phyloP scores from a whole-genome alignment of 53 echinoderm and acorn worm genomes.

The Stichopus horrens region DNA sequence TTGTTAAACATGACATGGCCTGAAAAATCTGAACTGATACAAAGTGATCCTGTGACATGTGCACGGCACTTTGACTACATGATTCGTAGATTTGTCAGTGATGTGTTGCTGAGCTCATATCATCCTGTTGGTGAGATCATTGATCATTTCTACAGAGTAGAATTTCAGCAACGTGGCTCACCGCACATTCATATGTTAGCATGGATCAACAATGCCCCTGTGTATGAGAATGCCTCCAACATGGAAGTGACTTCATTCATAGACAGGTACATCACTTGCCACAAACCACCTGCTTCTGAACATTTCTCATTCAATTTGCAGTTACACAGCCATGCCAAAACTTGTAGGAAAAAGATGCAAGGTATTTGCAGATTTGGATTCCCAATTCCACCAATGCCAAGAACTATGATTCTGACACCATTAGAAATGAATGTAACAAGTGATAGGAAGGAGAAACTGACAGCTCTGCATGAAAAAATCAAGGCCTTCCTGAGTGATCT shows the following conservation, averaged over 20 bases:
- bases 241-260: not conserved
- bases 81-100: constrained; percentile 31
- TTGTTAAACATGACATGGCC: constrained; percentile 43
- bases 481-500: constrained; percentile 24
- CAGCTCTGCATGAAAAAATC: not conserved
- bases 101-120: constrained; percentile 19
- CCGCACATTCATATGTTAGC: constrained; percentile 27
- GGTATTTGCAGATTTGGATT: constrained; percentile 29
- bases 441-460: not conserved
- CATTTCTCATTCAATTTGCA: not conserved
- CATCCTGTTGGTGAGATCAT: constrained; percentile 47
- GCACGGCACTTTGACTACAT: constrained; percentile 48
- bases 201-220: constrained; percentile 7
- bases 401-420: constrained; percentile 29
- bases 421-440: no score
- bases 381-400: constrained; percentile 41
- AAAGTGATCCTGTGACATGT: constrained; percentile 55
- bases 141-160: constrained; percentile 49
- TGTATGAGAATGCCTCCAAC: not conserved
- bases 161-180: constrained; percentile 46
- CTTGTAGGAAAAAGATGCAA: constrained; percentile 47
- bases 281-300: constrained; percentile 2
- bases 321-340: constrained; percentile 45
- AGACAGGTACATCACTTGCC: constrained; percentile 24
- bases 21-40: constrained; percentile 38